Percentiles rank a stretch among this genome's conserved stretches.
Evolutionary conservation across 2,888 invertebrate species (phyloP).

Genomic region (Lasioglossum pauxillum): DNA sequence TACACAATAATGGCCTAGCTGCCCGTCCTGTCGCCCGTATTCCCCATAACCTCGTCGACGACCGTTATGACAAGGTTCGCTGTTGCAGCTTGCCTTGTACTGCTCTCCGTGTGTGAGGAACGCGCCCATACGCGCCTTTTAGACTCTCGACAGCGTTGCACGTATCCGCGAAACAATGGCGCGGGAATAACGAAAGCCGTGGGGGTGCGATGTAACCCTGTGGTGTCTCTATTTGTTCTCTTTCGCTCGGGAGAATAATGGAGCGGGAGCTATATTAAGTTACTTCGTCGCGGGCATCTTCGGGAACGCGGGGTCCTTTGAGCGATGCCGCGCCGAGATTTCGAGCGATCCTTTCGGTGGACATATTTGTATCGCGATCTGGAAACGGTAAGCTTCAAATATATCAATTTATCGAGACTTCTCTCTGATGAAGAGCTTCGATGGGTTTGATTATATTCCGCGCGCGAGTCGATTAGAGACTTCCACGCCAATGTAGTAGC

Average conservation of each 20-base stretch:
- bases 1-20: slow-evolving; percentile 77
- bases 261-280: slow-evolving; percentile 38
- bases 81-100: slow-evolving; percentile 73
- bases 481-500: neutral
- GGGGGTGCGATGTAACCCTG: slow-evolving; percentile 74
- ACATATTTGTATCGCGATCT: neutral
- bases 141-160: slow-evolving; percentile 55
- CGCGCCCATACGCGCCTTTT: slow-evolving; percentile 61
- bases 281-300: slow-evolving; percentile 7
- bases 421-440: neutral
- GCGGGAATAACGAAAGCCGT: slow-evolving; percentile 62
- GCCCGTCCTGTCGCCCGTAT: slow-evolving; percentile 75
- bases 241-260: slow-evolving; percentile 47
- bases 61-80: slow-evolving; percentile 80
- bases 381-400: neutral
- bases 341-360: neutral
- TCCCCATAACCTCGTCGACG: slow-evolving; percentile 77
- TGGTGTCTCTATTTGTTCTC: slow-evolving; percentile 70
- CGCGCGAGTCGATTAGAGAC: neutral
- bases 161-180: slow-evolving; percentile 66
- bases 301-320: slow-evolving; percentile 13
- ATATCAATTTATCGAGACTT: too few relatives aligned
- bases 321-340: slow-evolving; percentile 11
- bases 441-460: neutral
- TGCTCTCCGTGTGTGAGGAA: slow-evolving; percentile 33